Percentiles rank a stretch among this genome's conserved stretches.
phyloP scores from a whole-genome alignment of 2,888 invertebrate species.

The Ariolimax columbianus region DNA sequence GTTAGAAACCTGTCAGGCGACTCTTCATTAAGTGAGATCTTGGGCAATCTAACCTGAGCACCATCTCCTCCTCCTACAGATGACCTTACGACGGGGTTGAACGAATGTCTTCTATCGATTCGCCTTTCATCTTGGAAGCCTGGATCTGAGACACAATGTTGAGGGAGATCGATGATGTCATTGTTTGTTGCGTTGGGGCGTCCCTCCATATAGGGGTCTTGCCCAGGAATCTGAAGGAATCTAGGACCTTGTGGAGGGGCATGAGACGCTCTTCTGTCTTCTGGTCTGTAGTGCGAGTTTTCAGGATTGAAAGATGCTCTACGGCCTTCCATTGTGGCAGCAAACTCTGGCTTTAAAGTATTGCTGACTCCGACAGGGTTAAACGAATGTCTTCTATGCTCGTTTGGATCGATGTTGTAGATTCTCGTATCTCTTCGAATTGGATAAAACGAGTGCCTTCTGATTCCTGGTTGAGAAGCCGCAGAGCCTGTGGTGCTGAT shows the following conservation, averaged over 20 bases:
- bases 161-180: neutral
- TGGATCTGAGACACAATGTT: conserved; percentile 19
- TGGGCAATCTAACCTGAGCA: conserved; percentile 20
- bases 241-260: conserved; percentile 21
- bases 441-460: conserved; percentile 49
- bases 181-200: neutral
- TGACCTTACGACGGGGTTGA: conserved; percentile 19
- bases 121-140: conserved; percentile 33
- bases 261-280: conserved; percentile 16
- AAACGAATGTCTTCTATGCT: conserved; percentile 47
- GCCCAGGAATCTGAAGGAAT: conserved; percentile 45
- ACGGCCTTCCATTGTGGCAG: conserved; percentile 17
- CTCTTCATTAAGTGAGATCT: conserved; percentile 34
- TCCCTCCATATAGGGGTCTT: conserved; percentile 32
- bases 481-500: neutral
- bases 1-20: conserved; percentile 32
- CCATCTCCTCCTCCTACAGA: neutral
- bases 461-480: neutral
- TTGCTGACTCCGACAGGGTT: conserved; percentile 45
- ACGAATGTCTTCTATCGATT: conserved; percentile 49
- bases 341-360: conserved; percentile 39
- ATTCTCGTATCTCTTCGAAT: conserved; percentile 44
- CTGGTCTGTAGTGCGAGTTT: neutral
- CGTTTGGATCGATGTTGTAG: conserved; percentile 36
- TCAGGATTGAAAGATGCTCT: conserved; percentile 45